phyloP scores from a whole-genome alignment of 2,888 invertebrate genomes.

The Poecilus cupreus region DNA sequence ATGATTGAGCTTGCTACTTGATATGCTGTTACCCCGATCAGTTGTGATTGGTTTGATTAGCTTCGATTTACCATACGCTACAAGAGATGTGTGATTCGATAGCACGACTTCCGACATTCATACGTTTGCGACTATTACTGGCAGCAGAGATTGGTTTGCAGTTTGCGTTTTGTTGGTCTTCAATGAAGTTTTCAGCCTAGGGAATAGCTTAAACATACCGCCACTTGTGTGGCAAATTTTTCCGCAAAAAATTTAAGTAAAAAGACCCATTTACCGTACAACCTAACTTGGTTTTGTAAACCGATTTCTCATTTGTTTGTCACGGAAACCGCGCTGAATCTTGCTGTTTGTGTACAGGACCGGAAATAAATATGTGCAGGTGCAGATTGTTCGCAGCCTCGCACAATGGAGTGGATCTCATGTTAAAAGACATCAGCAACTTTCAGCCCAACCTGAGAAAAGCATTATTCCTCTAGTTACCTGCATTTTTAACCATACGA shows the following conservation, averaged over 20 bases:
- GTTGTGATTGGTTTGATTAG: background rate
- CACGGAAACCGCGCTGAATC: slow-evolving; percentile 21
- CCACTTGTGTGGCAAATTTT: slow-evolving; percentile 19
- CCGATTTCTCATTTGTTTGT: slow-evolving; percentile 4
- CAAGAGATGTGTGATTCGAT: slow-evolving; percentile 11
- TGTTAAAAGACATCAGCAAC: slow-evolving; percentile 15
- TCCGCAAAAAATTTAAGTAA: background rate
- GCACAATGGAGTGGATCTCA: background rate
- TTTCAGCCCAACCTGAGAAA: slow-evolving; percentile 49
- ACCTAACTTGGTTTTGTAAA: background rate
- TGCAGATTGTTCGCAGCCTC: slow-evolving; percentile 23
- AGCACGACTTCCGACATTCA: slow-evolving; percentile 36
- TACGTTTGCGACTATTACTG: background rate
- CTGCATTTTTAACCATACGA: slow-evolving; percentile 8
- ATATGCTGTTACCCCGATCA: background rate
- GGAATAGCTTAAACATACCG: slow-evolving; percentile 28
- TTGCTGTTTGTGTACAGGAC: slow-evolving; percentile 37
- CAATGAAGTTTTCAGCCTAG: slow-evolving; percentile 28
- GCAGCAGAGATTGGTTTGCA: background rate
- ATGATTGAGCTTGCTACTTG: slow-evolving; percentile 47
- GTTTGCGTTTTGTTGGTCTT: background rate
- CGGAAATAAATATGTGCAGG: slow-evolving; percentile 11
- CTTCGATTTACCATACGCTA: background rate
- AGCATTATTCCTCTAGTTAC: slow-evolving; percentile 47
- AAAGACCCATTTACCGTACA: slow-evolving; percentile 14